Evolutionary conservation across 2,113 vertebrate species (phyloP).

Genomic region (Plestiodon gilberti): DNA sequence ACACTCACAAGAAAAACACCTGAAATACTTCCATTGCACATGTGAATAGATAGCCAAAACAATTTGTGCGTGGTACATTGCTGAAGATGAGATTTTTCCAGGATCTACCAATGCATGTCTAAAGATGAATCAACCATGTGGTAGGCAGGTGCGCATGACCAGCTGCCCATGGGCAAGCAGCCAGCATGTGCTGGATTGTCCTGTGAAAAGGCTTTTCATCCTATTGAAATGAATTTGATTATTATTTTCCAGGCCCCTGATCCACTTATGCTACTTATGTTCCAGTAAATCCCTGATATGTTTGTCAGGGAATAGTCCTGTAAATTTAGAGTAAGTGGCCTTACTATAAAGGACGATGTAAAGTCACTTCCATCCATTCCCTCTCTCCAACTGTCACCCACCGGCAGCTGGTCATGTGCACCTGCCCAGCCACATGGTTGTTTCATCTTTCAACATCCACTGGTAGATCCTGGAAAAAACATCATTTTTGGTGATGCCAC

Average conservation of each 20-base stretch:
- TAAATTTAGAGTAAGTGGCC: too few relatives aligned
- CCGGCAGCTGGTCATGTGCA: not conserved
- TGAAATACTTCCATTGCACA: not conserved
- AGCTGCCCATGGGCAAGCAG: slow-evolving; percentile 1
- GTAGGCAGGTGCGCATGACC: slow-evolving; percentile 1
- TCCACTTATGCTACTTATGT: too few relatives aligned
- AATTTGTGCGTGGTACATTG: not conserved
- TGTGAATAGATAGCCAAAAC: not conserved
- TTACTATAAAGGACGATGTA: too few relatives aligned
- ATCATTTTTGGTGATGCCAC: not conserved
- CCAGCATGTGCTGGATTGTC: not conserved
- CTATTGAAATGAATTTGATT: slow-evolving; percentile 20
- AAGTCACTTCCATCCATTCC: too few relatives aligned
- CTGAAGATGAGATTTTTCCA: not conserved
- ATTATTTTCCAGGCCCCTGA: not conserved
- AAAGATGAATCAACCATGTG: slow-evolving; percentile 2
- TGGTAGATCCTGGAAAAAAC: not conserved
- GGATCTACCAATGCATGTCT: not conserved
- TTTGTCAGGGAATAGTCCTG: too few relatives aligned
- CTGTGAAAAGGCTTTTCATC: not conserved
- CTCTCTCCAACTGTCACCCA: not conserved
- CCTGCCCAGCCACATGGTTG: not conserved
- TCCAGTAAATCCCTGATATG: too few relatives aligned
- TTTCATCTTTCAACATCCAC: not conserved
- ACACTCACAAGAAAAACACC: not conserved